Base-by-base conservation (phyloP, 2,113 vertebrate species). In the Seriola dumerili region DNA sequence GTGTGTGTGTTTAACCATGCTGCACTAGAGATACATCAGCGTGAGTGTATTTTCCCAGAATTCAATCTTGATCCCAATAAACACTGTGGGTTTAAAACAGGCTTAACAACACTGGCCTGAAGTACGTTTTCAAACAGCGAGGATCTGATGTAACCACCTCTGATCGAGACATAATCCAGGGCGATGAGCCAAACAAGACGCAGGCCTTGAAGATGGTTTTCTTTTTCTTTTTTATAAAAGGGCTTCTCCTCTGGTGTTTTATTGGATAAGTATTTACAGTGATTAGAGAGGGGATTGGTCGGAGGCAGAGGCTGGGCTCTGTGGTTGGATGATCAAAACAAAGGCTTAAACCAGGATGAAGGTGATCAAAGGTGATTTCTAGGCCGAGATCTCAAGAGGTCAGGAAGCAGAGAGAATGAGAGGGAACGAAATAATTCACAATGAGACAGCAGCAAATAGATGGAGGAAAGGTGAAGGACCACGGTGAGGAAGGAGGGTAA, bases 81-180 rank as follows among this genome's bases (percentile, higher is more conserved):
- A 78, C 38, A 0, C 68, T 4, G 62, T 12, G 0, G 76, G 58
- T 83, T 90, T 90, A 62, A 80, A 76, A 32, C 62, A 10, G 68
- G 69, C 72, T 89, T 79, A 89, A 65, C 70, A 58, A 32, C 79
- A 48, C 6, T 0, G n/a, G 76, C 72, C 11, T 36, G 25, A n/a
- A 36, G 65, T 32, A 5, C 14, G 36, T 34, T n/a, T 80, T 78
- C 80, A 78, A 76, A 79, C 85, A 52, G 64, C 8, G 8, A 69
- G 55, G 48, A 62, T 77, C 52, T 81, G 83, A 81, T 70, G 78
- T 62, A 81, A 81, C 48, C 74, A 0, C 29, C 36, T 34, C 72
- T 83, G 69, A 78, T 57, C 2, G n/a, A 65, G 46, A 2, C 2
- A 1, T 88, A 83, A 90, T 90, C 85, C 80, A 19, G 2, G 2